A percentile compares a stretch with the other conserved stretches of the same genome.
Evolutionary conservation across 2,888 invertebrate species (phyloP).

Genomic region (Drosophila neonasuta): DNA sequence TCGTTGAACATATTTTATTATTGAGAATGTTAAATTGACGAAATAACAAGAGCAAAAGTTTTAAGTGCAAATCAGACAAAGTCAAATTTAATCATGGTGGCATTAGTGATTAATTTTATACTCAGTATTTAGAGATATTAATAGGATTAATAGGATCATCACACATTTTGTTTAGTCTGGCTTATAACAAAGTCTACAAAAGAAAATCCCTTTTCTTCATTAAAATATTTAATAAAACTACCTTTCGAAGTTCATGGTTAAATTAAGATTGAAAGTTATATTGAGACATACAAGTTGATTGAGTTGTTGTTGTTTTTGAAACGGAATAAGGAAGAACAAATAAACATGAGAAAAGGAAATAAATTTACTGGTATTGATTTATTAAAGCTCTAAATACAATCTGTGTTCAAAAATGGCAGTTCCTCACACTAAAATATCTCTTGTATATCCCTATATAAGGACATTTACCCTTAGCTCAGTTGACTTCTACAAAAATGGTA

Average conservation of each 20-base stretch:
- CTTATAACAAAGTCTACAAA: no score
- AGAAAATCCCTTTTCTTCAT: no score
- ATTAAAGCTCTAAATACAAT: constrained; percentile 40
- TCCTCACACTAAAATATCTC: constrained; percentile 65
- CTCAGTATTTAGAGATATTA: no score
- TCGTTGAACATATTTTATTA: constrained; percentile 67
- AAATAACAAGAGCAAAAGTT: constrained; percentile 67
- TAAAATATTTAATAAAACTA: no score
- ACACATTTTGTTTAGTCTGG: no score
- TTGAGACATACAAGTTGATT: no score
- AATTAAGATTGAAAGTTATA: no score
- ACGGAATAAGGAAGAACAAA: not conserved
- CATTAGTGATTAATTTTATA: no score
- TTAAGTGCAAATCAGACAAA: constrained; percentile 65
- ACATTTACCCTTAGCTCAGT: constrained; percentile 40
- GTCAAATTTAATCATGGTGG: no score
- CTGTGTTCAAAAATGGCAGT: constrained; percentile 52
- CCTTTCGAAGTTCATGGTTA: no score
- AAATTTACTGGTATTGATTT: constrained; percentile 26
- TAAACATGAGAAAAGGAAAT: constrained; percentile 54
- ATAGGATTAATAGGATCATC: no score
- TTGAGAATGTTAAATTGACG: constrained; percentile 61
- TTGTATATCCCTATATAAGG: constrained; percentile 51
- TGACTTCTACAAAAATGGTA: constrained; percentile 28
- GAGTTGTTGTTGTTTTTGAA: no score